phyloP scores from a whole-genome alignment of 2,888 invertebrate genomes.

The Punctoribates punctum region DNA sequence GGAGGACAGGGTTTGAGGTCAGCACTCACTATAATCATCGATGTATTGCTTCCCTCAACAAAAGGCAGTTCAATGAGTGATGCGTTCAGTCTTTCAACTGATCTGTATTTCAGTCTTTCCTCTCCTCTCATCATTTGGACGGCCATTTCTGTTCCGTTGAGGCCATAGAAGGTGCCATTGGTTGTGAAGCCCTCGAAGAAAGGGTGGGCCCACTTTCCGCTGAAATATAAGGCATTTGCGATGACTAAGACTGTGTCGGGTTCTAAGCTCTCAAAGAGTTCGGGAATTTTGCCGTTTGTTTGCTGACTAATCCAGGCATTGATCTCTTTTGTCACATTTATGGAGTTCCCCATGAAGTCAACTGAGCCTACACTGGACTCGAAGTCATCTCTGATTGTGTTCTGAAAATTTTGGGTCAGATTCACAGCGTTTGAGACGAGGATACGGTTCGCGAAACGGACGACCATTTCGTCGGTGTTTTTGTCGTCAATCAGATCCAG shows the following conservation, averaged over 20 bases:
- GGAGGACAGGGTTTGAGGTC: too few species aligned
- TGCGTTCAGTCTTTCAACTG: not conserved
- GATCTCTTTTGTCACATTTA: not conserved
- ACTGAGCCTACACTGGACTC: not conserved
- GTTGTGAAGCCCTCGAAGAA: slow-evolving; percentile 61
- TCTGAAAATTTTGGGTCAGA: not conserved
- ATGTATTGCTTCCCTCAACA: not conserved
- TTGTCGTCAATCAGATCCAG: not conserved
- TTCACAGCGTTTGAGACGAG: not conserved
- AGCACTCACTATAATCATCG: slow-evolving; percentile 24
- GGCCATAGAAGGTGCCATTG: not conserved
- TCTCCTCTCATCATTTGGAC: not conserved
- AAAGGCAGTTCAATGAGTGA: slow-evolving; percentile 4
- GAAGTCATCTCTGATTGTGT: not conserved
- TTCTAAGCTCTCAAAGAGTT: slow-evolving; percentile 58
- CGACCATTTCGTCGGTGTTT: not conserved
- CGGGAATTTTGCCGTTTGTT: slow-evolving; percentile 24
- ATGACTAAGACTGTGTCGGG: slow-evolving; percentile 65
- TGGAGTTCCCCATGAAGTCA: not conserved
- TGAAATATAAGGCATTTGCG: slow-evolving; percentile 83
- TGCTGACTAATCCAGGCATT: slow-evolving; percentile 12
- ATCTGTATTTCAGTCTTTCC: too few species aligned
- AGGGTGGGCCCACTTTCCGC: slow-evolving; percentile 69
- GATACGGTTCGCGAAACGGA: slow-evolving; percentile 22
- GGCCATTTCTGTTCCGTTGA: too few species aligned